These are phyloP conservation scores for Egretta garzetta DNA, from an alignment of 2,113 vertebrate genomes.

Conservation along the genomic window DNA sequence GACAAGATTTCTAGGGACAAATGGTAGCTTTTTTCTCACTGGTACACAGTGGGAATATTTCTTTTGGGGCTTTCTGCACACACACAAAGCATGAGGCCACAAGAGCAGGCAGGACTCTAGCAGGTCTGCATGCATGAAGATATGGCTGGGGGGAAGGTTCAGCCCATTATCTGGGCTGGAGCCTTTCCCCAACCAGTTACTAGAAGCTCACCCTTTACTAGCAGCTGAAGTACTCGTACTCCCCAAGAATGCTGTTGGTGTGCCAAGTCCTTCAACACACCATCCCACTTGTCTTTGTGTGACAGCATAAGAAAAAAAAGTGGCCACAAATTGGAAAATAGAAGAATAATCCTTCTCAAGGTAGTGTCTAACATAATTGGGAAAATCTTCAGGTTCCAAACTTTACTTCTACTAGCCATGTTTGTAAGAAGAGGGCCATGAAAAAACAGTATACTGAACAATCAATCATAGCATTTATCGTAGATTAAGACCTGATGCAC, in stretches of 20 bases:
- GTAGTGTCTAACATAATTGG: not conserved
- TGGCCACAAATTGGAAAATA: not conserved
- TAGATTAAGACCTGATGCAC: not conserved
- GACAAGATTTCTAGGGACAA: not conserved
- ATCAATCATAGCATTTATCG: not conserved
- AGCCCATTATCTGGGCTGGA: not conserved
- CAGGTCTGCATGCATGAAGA: not conserved
- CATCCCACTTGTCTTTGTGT: not conserved
- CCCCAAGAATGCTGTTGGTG: not conserved
- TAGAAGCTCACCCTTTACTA: not conserved
- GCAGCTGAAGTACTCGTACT: not conserved
- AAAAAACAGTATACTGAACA: not conserved
- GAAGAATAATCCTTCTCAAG: not conserved
- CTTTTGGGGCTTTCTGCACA: not conserved
- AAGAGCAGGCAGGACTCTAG: not conserved
- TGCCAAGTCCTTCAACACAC: not conserved
- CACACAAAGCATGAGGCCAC: not conserved
- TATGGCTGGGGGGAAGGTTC: not conserved
- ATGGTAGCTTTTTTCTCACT: not conserved
- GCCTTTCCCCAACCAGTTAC: not conserved
- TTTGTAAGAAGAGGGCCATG: not conserved
- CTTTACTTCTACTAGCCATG: not conserved
- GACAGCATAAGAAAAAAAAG: not conserved
- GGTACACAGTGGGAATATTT: not conserved
- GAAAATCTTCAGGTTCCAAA: not conserved